These are phyloP conservation scores for Cryptotermes secundus DNA, from an alignment of 1,140 invertebrate genomes.

Conservation along the genomic window DNA sequence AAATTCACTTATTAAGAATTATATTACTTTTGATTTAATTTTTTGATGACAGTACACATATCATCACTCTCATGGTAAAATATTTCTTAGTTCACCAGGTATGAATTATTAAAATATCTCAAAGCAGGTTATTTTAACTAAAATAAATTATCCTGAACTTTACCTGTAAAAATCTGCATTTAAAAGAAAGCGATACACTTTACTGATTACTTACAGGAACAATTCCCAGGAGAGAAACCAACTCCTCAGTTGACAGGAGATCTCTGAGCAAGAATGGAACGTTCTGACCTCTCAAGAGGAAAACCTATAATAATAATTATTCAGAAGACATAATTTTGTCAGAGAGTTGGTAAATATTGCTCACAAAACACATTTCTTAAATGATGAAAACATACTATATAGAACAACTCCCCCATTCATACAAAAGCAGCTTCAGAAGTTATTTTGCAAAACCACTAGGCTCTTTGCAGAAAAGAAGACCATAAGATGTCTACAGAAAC, in stretches of 20 bases:
- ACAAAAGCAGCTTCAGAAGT: too few relatives aligned
- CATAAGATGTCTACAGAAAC: too few relatives aligned
- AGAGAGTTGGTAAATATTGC: too few relatives aligned
- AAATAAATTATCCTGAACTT: background rate
- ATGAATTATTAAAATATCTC: background rate
- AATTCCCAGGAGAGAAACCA: conserved; percentile 16
- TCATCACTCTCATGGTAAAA: background rate
- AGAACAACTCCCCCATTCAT: too few relatives aligned
- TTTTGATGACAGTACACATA: background rate
- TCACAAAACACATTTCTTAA: too few relatives aligned
- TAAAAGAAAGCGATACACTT: background rate
- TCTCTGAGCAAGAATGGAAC: conserved; percentile 32
- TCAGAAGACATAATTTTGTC: too few relatives aligned
- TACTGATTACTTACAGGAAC: conserved; percentile 30
- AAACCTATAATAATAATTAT: conserved; percentile 29
- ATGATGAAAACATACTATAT: too few relatives aligned
- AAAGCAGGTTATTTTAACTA: background rate
- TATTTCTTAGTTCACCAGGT: background rate
- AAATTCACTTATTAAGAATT: too few relatives aligned
- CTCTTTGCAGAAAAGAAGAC: too few relatives aligned
- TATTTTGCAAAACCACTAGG: too few relatives aligned
- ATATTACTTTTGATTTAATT: too few relatives aligned
- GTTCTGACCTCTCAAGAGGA: conserved; percentile 30
- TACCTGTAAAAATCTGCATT: background rate
- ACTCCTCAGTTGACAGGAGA: conserved; percentile 28